Evolutionary conservation across 2,888 invertebrate genomes (phyloP).

Genomic region (Amphiduros pacificus): DNA sequence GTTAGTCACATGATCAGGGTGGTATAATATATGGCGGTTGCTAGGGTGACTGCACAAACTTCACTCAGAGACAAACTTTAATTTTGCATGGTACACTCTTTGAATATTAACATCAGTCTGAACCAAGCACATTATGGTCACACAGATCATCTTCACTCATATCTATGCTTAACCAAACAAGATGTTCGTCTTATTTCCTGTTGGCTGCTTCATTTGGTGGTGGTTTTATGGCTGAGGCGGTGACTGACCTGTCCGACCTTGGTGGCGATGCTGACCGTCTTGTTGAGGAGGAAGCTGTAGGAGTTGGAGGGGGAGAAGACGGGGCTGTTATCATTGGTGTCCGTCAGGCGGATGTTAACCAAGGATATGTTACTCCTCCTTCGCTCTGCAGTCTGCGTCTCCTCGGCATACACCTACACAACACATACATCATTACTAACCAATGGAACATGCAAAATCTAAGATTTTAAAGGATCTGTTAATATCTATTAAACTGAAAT

Average conservation of each 20-base stretch:
- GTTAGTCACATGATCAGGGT: background rate
- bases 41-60: background rate
- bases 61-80: background rate
- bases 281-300: constrained; percentile 20
- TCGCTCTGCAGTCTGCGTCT: constrained; percentile 18
- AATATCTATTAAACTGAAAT: too few species aligned
- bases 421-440: background rate
- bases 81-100: too few species aligned
- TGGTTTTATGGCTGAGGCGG: too few species aligned
- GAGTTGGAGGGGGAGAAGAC: background rate
- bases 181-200: too few species aligned
- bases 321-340: constrained; percentile 25
- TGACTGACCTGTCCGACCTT: constrained; percentile 22
- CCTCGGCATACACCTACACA: constrained; percentile 22
- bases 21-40: background rate
- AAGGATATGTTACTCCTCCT: constrained; percentile 17
- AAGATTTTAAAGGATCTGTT: too few species aligned
- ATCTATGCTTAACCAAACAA: too few species aligned
- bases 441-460: too few species aligned
- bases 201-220: too few species aligned
- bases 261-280: constrained; percentile 1
- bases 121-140: too few species aligned
- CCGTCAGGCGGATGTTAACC: constrained; percentile 16
- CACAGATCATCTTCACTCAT: too few species aligned
- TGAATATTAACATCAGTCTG: too few species aligned